phyloP scores from a whole-genome alignment of 2,888 invertebrate species.

The Coenonympha glycerion region DNA sequence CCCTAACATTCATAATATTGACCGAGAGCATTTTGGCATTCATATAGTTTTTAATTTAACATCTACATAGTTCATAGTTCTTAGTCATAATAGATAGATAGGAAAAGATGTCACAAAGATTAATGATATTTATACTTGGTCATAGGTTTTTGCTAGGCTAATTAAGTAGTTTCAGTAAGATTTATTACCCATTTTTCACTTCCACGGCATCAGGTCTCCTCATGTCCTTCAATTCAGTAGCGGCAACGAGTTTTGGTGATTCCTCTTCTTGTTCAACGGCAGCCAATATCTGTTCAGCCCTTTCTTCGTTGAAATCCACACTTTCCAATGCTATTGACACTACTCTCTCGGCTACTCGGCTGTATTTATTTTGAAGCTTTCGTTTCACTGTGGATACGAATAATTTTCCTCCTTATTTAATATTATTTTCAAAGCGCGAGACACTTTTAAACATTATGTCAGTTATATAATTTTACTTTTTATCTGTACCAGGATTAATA shows the following conservation, averaged over 20 bases:
- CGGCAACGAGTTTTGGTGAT: conserved; percentile 37
- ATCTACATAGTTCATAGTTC: no score
- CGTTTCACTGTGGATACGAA: conserved; percentile 79
- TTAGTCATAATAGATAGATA: no score
- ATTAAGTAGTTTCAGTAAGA: no score
- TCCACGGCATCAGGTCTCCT: conserved; percentile 36
- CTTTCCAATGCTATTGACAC: conserved; percentile 91
- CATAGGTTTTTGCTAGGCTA: no score
- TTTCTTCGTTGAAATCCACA: conserved; percentile 88
- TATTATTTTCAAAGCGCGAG: no score
- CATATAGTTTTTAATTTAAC: no score
- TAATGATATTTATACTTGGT: background rate
- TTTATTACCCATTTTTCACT: conserved; percentile 49
- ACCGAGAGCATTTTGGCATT: no score
- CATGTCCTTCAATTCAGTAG: conserved; percentile 39
- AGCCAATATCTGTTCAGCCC: conserved; percentile 86
- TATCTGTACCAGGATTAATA: no score
- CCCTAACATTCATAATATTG: no score
- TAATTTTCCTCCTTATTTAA: no score
- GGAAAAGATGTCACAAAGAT: background rate
- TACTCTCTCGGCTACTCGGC: conserved; percentile 85
- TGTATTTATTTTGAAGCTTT: conserved; percentile 82
- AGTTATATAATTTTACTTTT: no score
- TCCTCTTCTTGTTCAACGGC: conserved; percentile 82
- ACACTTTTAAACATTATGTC: no score